A percentile compares a stretch with the other conserved stretches of the same genome.
These are phyloP conservation scores for Sphecodes monilicornis DNA, from an alignment of 2,888 invertebrate genomes.

Conservation along the genomic window DNA sequence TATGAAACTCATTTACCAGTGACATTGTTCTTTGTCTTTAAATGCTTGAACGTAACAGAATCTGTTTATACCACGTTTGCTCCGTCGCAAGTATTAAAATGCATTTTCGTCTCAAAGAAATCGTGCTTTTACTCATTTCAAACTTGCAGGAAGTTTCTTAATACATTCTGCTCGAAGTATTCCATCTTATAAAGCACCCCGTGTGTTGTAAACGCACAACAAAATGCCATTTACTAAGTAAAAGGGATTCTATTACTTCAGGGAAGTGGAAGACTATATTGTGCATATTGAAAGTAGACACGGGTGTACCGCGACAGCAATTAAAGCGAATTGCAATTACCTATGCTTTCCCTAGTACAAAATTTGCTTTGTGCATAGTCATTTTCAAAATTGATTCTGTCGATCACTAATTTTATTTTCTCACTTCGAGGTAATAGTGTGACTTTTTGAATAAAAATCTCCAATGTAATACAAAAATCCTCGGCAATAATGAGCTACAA, in stretches of 20 bases:
- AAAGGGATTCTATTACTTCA: neutral
- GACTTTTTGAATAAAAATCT: too few species aligned
- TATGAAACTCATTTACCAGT: neutral
- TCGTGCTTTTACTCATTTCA: neutral
- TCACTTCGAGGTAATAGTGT: neutral
- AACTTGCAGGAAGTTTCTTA: neutral
- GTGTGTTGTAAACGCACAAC: neutral
- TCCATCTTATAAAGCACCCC: neutral
- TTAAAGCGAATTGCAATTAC: neutral
- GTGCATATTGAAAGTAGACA: neutral
- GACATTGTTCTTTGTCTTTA: neutral
- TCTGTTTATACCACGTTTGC: neutral
- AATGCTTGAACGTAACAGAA: neutral
- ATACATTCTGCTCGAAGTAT: neutral
- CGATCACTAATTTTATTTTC: neutral
- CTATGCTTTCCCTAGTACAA: neutral
- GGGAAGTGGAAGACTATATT: neutral
- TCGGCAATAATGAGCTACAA: neutral
- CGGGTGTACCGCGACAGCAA: neutral
- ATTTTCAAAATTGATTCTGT: neutral
- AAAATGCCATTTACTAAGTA: neutral
- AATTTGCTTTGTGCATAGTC: neutral
- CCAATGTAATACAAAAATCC: too few species aligned
- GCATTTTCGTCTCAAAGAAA: neutral
- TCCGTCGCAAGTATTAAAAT: neutral